Evolutionary conservation across 2,113 vertebrate species (phyloP).

Genomic region (Toxostoma redivivum): DNA sequence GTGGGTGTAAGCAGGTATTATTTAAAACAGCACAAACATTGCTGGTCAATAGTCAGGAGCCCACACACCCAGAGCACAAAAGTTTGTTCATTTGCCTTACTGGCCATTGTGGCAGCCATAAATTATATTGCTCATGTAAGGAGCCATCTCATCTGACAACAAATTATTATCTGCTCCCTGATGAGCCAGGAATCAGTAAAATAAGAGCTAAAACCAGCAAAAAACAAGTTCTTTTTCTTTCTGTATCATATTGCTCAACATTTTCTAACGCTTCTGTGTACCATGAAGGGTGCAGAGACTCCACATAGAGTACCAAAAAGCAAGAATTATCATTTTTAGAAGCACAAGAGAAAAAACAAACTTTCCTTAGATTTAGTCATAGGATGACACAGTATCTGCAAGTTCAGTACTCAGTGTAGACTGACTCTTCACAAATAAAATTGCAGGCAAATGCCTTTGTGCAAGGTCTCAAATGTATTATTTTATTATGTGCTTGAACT

Average conservation of each 20-base stretch:
- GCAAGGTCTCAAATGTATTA: not conserved
- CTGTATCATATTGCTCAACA: not conserved
- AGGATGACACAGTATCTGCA: not conserved
- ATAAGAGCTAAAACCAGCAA: not conserved
- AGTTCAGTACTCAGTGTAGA: not conserved
- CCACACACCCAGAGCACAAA: not conserved
- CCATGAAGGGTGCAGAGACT: not conserved
- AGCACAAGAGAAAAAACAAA: not conserved
- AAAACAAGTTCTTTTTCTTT: not conserved
- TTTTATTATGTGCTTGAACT: not conserved
- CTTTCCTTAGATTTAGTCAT: not conserved
- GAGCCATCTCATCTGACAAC: not conserved
- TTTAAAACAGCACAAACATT: not conserved
- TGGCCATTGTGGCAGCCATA: not conserved
- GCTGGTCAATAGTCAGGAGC: not conserved
- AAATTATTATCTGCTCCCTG: not conserved
- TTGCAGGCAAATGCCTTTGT: not conserved
- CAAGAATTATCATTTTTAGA: not conserved
- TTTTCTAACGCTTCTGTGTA: not conserved
- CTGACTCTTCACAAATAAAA: not conserved
- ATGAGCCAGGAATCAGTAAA: not conserved
- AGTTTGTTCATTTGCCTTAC: not conserved
- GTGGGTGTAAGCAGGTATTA: accelerated
- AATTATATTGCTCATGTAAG: not conserved
- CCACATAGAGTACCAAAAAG: not conserved